Conservation (phyloP, 2,888 invertebrate genomes). For the Hemaris fuciformis region DNA sequence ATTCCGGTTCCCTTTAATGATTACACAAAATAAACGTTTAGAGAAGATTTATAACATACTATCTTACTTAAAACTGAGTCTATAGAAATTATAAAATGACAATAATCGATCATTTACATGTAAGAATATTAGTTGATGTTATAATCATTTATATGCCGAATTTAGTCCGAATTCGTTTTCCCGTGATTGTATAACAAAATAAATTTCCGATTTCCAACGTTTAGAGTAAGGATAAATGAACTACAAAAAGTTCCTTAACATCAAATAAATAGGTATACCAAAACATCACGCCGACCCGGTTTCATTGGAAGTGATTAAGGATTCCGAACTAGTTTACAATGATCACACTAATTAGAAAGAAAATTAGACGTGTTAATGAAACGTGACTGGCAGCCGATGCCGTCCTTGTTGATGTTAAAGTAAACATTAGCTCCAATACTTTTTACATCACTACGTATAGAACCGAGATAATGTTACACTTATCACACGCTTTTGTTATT, state of each 20-base stretch:
- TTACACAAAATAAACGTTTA: too few relatives aligned
- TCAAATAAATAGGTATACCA: not conserved
- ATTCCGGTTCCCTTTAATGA: too few relatives aligned
- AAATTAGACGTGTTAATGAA: slow-evolving; percentile 42
- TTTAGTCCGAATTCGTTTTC: too few relatives aligned
- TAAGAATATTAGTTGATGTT: too few relatives aligned
- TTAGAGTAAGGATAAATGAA: not conserved
- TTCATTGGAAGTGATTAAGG: slow-evolving; percentile 27
- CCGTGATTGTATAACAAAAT: not conserved
- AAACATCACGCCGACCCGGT: slow-evolving; percentile 6
- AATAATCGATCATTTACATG: too few relatives aligned
- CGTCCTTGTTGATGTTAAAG: slow-evolving; percentile 30
- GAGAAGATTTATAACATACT: too few relatives aligned
- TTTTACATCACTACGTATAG: not conserved
- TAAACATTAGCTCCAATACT: not conserved
- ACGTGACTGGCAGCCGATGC: slow-evolving; percentile 29
- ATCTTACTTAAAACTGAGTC: too few relatives aligned
- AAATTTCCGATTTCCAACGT: not conserved
- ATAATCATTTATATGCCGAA: too few relatives aligned
- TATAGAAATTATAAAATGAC: too few relatives aligned
- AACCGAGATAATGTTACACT: not conserved
- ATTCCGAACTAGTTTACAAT: slow-evolving; percentile 31
- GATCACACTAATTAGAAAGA: slow-evolving; percentile 43
- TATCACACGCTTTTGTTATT: not conserved
- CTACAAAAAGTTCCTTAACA: not conserved